Conservation (phyloP, 37 sponge, comb jelly and placozoan species). For the Eunapius fragilis region DNA sequence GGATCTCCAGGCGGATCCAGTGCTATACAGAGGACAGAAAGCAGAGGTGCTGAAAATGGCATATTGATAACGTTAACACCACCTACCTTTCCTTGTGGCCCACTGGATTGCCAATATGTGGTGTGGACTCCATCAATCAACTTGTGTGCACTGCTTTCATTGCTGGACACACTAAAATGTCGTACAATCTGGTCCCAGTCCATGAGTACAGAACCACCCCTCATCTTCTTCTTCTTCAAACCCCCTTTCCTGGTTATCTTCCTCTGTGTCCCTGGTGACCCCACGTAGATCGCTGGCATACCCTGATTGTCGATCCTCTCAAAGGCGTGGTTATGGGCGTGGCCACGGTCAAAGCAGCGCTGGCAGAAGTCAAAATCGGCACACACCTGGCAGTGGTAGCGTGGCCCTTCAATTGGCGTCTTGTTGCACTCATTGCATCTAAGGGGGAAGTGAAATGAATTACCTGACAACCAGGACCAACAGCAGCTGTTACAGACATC, state of each 20-base stretch:
- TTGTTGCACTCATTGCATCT: slow-evolving; percentile 78
- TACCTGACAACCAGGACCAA: too few relatives aligned
- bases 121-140: slow-evolving; percentile 71
- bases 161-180: slow-evolving; percentile 73
- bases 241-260: neutral
- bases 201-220: slow-evolving; percentile 80
- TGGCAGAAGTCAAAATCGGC: slow-evolving; percentile 90
- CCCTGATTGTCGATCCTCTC: slow-evolving; percentile 85
- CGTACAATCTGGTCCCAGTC: slow-evolving; percentile 89
- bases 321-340: slow-evolving; percentile 86
- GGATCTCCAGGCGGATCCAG: slow-evolving; percentile 92
- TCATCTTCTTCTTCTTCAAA: slow-evolving; percentile 70
- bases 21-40: slow-evolving; percentile 65
- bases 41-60: neutral
- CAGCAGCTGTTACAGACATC: too few relatives aligned
- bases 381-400: slow-evolving; percentile 90
- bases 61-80: neutral
- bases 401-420: slow-evolving; percentile 84
- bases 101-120: slow-evolving; percentile 94
- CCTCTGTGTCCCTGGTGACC: slow-evolving; percentile 53
- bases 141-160: slow-evolving; percentile 52
- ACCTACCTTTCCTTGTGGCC: slow-evolving; percentile 83
- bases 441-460: neutral
- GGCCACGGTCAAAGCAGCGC: slow-evolving; percentile 78
- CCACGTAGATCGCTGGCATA: slow-evolving; percentile 70